Evolutionary conservation across 2,888 invertebrate genomes (phyloP).

Genomic region (Ophion costatus): DNA sequence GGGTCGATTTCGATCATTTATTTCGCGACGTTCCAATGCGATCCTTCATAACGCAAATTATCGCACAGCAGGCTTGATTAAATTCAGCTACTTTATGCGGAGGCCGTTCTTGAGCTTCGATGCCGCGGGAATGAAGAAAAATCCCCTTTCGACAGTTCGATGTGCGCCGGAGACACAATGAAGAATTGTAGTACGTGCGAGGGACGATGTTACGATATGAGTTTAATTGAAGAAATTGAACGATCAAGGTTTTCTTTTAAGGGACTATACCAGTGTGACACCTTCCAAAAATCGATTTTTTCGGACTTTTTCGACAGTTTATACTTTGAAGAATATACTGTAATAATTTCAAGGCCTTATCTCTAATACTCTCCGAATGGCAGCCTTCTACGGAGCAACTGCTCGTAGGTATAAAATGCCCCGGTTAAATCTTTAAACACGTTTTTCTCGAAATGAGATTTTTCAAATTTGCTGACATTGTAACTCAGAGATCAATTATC

Average conservation of each 20-base stretch:
- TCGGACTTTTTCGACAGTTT: too few relatives aligned
- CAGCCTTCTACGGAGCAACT: too few relatives aligned
- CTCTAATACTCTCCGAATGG: too few relatives aligned
- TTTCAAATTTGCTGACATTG: too few relatives aligned
- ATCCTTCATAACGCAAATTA: slow-evolving; percentile 34
- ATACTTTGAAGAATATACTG: too few relatives aligned
- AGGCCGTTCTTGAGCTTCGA: not conserved
- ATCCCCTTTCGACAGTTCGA: slow-evolving; percentile 12
- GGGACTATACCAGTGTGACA: too few relatives aligned
- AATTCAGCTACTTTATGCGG: slow-evolving; percentile 14
- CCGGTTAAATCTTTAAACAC: too few relatives aligned
- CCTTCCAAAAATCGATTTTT: too few relatives aligned
- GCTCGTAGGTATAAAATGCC: too few relatives aligned
- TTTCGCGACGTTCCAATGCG: slow-evolving; percentile 17
- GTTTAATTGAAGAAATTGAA: not conserved
- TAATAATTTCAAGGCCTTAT: too few relatives aligned
- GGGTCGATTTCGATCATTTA: slow-evolving; percentile 29
- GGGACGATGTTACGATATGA: not conserved
- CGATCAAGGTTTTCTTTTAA: not conserved
- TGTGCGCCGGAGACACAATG: slow-evolving; percentile 1
- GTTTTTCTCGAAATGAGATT: too few relatives aligned
- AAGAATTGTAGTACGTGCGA: slow-evolving; percentile 6
- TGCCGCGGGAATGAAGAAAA: slow-evolving; percentile 40
- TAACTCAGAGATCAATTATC: too few relatives aligned
- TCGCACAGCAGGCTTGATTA: slow-evolving; percentile 26